A percentile compares a stretch with the other conserved stretches of the same genome.
Evolutionary conservation across 2,797 vertebrate genomes (phyloP).

Genomic region (Arctocebus calabarensis): DNA sequence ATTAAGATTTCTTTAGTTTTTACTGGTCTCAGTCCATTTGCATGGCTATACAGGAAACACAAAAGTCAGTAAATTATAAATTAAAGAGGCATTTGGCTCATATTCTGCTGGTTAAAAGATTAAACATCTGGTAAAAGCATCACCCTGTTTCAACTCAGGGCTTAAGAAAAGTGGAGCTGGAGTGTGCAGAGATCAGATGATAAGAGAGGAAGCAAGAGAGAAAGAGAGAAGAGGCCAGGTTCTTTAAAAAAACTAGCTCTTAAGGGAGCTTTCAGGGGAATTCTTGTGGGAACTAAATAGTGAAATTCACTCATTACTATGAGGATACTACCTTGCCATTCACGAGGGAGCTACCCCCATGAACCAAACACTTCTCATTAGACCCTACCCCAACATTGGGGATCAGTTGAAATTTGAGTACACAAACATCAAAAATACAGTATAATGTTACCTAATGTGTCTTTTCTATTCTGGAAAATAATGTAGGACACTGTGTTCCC

Average conservation of each 20-base stretch:
- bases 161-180: background rate
- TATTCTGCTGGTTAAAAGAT: background rate
- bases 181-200: background rate
- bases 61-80: background rate
- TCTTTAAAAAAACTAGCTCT: background rate
- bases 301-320: background rate
- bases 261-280: background rate
- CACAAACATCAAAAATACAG: background rate
- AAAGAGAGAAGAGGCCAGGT: background rate
- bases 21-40: background rate
- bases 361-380: background rate
- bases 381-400: background rate
- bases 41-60: background rate
- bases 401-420: background rate
- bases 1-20: background rate
- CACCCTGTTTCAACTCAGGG: background rate
- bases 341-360: background rate
- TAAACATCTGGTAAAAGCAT: background rate
- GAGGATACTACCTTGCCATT: background rate
- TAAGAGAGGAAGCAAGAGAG: background rate
- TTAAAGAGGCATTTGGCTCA: background rate
- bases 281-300: background rate
- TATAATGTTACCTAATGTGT: background rate
- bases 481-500: background rate
- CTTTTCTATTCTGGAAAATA: background rate